Percentiles rank a stretch among this genome's conserved stretches.
phyloP scores from a whole-genome alignment of 2,113 vertebrate genomes.

The Odobenus rosmarus region DNA sequence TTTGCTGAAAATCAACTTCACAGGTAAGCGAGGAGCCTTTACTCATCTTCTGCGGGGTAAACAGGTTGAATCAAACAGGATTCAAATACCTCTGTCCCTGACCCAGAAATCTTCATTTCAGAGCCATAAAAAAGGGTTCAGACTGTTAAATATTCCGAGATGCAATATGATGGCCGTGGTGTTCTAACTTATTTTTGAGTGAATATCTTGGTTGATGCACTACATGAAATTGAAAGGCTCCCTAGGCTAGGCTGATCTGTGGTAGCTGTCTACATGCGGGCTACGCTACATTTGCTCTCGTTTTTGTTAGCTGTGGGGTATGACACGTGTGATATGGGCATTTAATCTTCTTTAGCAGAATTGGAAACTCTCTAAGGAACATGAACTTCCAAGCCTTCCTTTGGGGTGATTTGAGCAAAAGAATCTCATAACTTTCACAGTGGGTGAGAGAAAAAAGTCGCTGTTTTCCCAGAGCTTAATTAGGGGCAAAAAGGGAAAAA shows the following conservation, averaged over 20 bases:
- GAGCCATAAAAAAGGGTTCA: not conserved
- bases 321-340: not conserved
- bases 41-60: not conserved
- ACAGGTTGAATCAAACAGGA: not conserved
- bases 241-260: not conserved
- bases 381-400: conserved; percentile 21
- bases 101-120: not conserved
- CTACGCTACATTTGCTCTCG: not conserved
- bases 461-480: conserved; percentile 13
- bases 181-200: conserved; percentile 27
- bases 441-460: not conserved
- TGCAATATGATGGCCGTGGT: not conserved
- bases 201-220: not conserved
- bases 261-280: not conserved
- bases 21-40: conserved; percentile 88
- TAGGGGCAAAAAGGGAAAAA: not conserved
- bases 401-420: conserved; percentile 57
- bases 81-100: not conserved
- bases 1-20: conserved; percentile 97
- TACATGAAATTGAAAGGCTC: not conserved
- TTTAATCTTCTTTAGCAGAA: conserved; percentile 60
- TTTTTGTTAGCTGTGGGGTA: not conserved
- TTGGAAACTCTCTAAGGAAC: conserved; percentile 46
- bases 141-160: not conserved
- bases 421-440: conserved; percentile 55